Evolutionary conservation across 2,888 invertebrate species (phyloP).

Genomic region (Netelia virgata): DNA sequence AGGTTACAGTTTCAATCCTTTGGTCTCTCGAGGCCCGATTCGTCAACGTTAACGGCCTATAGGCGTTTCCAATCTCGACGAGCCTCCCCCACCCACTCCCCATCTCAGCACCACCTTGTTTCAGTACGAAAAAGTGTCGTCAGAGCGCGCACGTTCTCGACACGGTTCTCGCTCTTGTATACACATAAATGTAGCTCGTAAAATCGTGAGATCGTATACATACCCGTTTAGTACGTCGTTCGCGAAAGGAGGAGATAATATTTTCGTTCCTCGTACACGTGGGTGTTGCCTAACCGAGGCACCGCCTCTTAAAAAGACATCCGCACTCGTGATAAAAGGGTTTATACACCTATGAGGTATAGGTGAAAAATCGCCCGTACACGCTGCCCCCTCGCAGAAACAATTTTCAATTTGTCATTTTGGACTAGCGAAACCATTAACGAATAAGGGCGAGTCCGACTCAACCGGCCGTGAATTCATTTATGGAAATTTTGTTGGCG

Average conservation of each 20-base stretch:
- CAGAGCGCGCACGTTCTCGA: slow-evolving; percentile 44
- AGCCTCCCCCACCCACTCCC: slow-evolving; percentile 14
- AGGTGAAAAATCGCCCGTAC: neutral
- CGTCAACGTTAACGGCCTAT: slow-evolving; percentile 60
- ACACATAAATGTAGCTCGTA: slow-evolving; percentile 19
- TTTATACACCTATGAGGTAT: slow-evolving; percentile 15
- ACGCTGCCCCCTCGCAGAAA: neutral
- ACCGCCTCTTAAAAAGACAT: slow-evolving; percentile 47
- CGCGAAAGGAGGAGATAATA: slow-evolving; percentile 17
- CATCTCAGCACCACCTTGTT: neutral
- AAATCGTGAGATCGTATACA: slow-evolving; percentile 48
- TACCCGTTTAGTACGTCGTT: slow-evolving; percentile 39
- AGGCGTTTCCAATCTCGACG: slow-evolving; percentile 66
- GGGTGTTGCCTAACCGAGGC: slow-evolving; percentile 55
- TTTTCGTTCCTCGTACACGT: slow-evolving; percentile 18
- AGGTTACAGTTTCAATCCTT: neutral
- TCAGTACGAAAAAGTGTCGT: slow-evolving; percentile 41
- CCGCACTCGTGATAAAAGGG: slow-evolving; percentile 20
- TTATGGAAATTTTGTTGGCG: neutral
- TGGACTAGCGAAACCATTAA: slow-evolving; percentile 5
- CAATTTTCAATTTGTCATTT: slow-evolving; percentile 35
- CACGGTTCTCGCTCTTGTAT: slow-evolving; percentile 14
- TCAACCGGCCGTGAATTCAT: neutral
- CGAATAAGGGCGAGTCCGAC: neutral
- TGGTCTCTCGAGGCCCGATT: slow-evolving; percentile 59